Percentiles rank a stretch among this genome's conserved stretches.
Evolutionary conservation across 2,888 invertebrate genomes (phyloP).

Genomic region (Xestobium rufovillosum): DNA sequence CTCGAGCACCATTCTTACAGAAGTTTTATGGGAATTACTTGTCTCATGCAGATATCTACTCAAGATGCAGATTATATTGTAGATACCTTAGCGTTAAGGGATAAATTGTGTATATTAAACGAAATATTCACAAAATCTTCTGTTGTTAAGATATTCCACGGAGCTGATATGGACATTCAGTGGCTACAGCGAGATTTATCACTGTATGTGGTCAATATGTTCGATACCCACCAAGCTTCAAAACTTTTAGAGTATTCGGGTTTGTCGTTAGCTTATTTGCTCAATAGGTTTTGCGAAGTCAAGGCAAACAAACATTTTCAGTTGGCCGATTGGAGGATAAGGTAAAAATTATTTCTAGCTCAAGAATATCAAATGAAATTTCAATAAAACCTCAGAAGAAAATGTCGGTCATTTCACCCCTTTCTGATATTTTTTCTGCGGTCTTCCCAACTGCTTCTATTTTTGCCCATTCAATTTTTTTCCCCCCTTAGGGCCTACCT

Average conservation of each 20-base stretch:
- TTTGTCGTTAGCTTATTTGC: conserved; percentile 69
- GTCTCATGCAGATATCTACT: conserved; percentile 92
- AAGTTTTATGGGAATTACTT: conserved; percentile 89
- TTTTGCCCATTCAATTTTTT: too few species aligned
- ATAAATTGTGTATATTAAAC: conserved; percentile 75
- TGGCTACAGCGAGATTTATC: conserved; percentile 97
- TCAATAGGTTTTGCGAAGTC: conserved; percentile 70
- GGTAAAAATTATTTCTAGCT: conserved; percentile 41
- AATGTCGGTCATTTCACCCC: too few species aligned
- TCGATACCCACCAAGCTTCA: conserved; percentile 90
- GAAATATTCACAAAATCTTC: conserved; percentile 83
- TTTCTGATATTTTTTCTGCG: too few species aligned
- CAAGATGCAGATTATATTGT: conserved; percentile 75
- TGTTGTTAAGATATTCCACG: conserved; percentile 90
- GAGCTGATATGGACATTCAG: conserved; percentile 76
- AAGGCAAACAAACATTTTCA: conserved; percentile 86
- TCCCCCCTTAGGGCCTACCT: too few species aligned
- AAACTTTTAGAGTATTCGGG: conserved; percentile 61
- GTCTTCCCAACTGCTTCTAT: too few species aligned
- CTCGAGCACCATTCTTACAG: conserved; percentile 90
- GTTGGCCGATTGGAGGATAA: conserved; percentile 89
- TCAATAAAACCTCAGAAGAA: too few species aligned
- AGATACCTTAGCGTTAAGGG: conserved; percentile 78
- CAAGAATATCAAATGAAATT: too few species aligned
- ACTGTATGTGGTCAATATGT: conserved; percentile 92